Evolutionary conservation across 2,888 invertebrate species (phyloP).

Genomic region (Drosophila niveifrons): DNA sequence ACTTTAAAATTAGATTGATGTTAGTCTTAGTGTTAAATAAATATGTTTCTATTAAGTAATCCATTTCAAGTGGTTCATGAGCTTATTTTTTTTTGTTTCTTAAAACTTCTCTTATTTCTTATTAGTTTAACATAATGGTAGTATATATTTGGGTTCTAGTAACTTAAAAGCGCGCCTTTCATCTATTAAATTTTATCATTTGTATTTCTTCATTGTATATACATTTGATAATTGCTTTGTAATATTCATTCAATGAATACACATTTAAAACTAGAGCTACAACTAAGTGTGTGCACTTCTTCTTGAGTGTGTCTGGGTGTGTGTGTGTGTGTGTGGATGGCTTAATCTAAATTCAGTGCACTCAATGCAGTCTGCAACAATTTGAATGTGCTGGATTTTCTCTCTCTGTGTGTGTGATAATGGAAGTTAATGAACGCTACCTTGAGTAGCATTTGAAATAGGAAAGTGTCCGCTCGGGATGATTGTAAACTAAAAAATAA

Average conservation of each 20-base stretch:
- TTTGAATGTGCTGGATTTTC: slow-evolving; percentile 47
- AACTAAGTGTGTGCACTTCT: slow-evolving; percentile 5
- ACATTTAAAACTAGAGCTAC: neutral
- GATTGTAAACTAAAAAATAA: slow-evolving; percentile 63
- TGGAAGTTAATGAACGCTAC: slow-evolving; percentile 55
- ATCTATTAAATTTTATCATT: slow-evolving; percentile 9
- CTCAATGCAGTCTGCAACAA: slow-evolving; percentile 59
- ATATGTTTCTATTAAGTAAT: slow-evolving; percentile 25
- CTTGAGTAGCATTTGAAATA: slow-evolving; percentile 49
- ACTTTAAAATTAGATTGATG: neutral
- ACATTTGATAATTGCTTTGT: slow-evolving; percentile 15
- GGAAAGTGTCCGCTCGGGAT: slow-evolving; percentile 42
- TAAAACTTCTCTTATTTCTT: slow-evolving; percentile 2
- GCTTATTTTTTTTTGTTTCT: neutral
- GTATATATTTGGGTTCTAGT: neutral
- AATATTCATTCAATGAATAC: slow-evolving; percentile 29
- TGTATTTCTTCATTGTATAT: neutral
- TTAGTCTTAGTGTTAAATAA: neutral
- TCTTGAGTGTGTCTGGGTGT: slow-evolving; percentile 2
- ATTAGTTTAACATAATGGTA: neutral
- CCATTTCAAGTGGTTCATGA: neutral
- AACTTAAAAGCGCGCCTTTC: too few species aligned
- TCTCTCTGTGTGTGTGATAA: slow-evolving; percentile 36
- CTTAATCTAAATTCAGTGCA: slow-evolving; percentile 47
- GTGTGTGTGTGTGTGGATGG: slow-evolving; percentile 19